phyloP scores from a whole-genome alignment of 2,797 vertebrate species.

The Takifugu rubripes region DNA sequence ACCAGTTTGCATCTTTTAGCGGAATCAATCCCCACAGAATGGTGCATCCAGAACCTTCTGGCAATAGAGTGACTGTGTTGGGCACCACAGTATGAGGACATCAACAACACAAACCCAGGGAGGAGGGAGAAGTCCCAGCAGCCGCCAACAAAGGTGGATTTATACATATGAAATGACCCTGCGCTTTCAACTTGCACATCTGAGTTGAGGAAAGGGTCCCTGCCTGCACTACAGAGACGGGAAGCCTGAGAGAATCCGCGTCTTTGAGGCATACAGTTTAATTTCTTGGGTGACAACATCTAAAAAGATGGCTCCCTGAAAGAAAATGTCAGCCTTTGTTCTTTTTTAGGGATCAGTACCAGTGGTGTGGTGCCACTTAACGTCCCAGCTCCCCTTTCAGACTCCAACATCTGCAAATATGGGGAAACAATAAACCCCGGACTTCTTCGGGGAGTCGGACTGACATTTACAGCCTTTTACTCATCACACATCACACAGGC shows the following conservation, averaged over 20 bases:
- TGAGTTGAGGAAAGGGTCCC: no score
- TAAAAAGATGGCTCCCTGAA: not conserved
- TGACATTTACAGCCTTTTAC: conserved; percentile 14
- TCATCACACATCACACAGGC: conserved; percentile 26
- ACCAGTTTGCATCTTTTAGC: no score
- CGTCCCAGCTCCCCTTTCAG: conserved; percentile 5
- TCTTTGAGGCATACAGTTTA: conserved; percentile 28
- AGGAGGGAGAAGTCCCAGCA: no score
- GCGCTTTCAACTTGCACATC: no score
- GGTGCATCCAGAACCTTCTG: no score
- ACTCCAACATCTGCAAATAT: conserved; percentile 3
- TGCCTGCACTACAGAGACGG: not conserved
- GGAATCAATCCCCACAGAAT: no score
- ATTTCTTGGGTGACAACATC: conserved; percentile 13
- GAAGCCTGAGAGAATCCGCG: conserved; percentile 9
- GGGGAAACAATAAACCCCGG: conserved; percentile 5
- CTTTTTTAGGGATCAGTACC: no score
- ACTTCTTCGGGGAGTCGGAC: conserved; percentile 27
- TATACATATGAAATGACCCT: no score
- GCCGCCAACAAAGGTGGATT: no score
- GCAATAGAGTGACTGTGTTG: no score
- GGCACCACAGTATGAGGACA: no score
- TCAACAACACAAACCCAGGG: no score
- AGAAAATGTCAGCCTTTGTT: not conserved
- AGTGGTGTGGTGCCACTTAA: conserved; percentile 9